Evolutionary conservation across 2,888 invertebrate genomes (phyloP), one percentile per base, ranked within the genome.

Genomic region (Heliconius erato): DNA sequence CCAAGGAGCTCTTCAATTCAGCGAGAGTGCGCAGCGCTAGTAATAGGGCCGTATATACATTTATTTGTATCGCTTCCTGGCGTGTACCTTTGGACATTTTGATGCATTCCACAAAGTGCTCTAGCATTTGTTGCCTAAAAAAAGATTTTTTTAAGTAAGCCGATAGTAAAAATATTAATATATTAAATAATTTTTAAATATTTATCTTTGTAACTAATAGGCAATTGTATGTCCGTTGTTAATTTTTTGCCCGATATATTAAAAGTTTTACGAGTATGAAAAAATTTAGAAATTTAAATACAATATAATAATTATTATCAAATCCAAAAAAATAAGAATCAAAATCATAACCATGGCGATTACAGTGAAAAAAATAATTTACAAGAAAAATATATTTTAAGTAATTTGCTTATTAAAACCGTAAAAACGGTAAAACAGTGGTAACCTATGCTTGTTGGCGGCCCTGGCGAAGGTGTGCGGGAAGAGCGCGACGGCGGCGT

Each of bases 41-140:
- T 78, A 99, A 94, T 44, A 99, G 95, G 0, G 99, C 99, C 0
- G 99, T 99, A 91, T 99, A 99, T 79, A 99, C 98, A 92, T 99
- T 99, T 95, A 99, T 98, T 93, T 99, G 99, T 28, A 98, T 98
- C 0, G 99, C 99, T 92, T 99, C 99, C 89, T 99, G 99, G 19
- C 99, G 97, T 0, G 98, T 97, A 19, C 98, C 98, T 91, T 99
- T 99, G 0, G 99, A 98, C 91, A 99, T 98, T 88, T 98, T 97
- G 87, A 99, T 98, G 91, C 99, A 99, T 91, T 99, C 99, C 35
- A 97, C 97, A 91, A 99, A 99, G 91, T 99, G 99, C 86, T 99
- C 99, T 79, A 99, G 95, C 98, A 99, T 99, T 96, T 99, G 99
- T 81, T 99, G 97, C 78, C 96, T 96, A 87, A 23, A 85, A 85